Conservation (phyloP, 2,797 vertebrate genomes). For the Brachyrhaphis roseni region DNA sequence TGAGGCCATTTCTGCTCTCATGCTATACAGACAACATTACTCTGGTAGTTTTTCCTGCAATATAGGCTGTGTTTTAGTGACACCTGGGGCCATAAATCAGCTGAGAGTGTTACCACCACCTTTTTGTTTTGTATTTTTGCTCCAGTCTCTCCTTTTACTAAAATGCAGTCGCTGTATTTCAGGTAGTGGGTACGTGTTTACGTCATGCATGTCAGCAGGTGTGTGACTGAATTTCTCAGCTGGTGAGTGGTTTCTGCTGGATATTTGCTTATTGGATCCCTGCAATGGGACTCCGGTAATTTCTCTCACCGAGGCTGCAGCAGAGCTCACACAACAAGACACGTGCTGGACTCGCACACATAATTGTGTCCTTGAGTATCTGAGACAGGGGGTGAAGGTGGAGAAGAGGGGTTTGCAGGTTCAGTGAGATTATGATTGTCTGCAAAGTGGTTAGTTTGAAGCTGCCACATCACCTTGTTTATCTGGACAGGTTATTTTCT, state of each 20-base stretch:
- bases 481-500: constrained; percentile 28
- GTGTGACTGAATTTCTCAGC: constrained; percentile 12
- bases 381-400: not conserved
- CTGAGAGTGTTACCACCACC: not conserved
- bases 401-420: constrained; percentile 5
- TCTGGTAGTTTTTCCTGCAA: constrained; percentile 18
- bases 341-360: constrained; percentile 9
- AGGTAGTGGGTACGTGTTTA: constrained; percentile 3
- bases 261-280: constrained; percentile 27
- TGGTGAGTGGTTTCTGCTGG: constrained; percentile 16
- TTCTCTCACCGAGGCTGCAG: constrained; percentile 30
- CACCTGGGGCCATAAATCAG: constrained; percentile 56
- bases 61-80: constrained; percentile 42
- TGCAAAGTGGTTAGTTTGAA: constrained; percentile 32
- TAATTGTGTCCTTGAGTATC: constrained; percentile 43
- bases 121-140: constrained; percentile 24
- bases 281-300: constrained; percentile 20
- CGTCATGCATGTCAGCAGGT: constrained; percentile 4
- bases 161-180: constrained; percentile 61
- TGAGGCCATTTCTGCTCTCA: constrained; percentile 29
- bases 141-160: constrained; percentile 8
- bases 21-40: constrained; percentile 12
- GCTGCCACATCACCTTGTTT: constrained; percentile 20
- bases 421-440: constrained; percentile 15
- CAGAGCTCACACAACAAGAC: constrained; percentile 19